These are phyloP conservation scores for Rhineura floridana DNA, from an alignment of 2,113 vertebrate genomes.

Conservation along the genomic window DNA sequence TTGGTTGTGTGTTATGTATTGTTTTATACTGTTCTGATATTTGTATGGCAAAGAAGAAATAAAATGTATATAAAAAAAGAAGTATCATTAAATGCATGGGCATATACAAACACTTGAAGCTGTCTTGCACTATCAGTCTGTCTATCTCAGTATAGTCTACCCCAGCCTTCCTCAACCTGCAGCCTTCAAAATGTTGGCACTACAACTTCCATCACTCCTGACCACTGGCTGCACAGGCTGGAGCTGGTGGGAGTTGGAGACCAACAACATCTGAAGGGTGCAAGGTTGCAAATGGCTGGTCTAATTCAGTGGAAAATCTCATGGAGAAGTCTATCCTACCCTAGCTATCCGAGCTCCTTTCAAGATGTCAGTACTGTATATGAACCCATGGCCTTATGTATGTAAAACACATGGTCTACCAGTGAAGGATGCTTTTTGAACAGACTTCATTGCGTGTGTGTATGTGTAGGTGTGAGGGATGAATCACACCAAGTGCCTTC, in stretches of 20 bases:
- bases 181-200: not conserved
- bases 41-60: too few species aligned
- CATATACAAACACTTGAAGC: not conserved
- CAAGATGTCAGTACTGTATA: not conserved
- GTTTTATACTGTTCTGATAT: too few species aligned
- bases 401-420: not conserved
- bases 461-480: conserved; percentile 53
- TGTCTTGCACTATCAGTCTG: not conserved
- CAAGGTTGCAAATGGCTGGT: not conserved
- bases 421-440: not conserved
- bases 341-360: not conserved
- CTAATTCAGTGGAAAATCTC: too few species aligned
- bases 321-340: not conserved
- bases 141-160: not conserved
- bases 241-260: too few species aligned
- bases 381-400: not conserved
- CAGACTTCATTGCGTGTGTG: not conserved
- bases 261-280: too few species aligned
- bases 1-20: too few species aligned
- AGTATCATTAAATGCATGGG: not conserved
- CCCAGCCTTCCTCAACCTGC: not conserved
- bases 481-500: conserved; percentile 25
- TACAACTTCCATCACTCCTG: too few species aligned
- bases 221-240: not conserved
- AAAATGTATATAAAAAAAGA: too few species aligned